Evolutionary conservation across 1,140 invertebrate species (phyloP), one percentile per base, ranked within the genome.

Genomic region (Brachionus asplanchnoidis): DNA sequence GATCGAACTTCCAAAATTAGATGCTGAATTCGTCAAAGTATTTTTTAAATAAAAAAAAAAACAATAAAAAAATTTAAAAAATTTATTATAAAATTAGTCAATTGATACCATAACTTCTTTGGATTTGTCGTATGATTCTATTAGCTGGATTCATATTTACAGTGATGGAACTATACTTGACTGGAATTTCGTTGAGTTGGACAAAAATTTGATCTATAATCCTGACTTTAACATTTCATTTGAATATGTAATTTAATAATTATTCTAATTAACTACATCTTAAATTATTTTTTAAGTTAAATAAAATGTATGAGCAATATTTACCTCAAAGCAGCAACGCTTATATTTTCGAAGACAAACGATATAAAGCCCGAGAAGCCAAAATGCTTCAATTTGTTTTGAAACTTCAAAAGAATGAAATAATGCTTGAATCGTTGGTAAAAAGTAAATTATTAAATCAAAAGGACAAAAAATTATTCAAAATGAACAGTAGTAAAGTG

Each of bases 401-500:
- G 3, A 60, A 68, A 23, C 36, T 82, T 8, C 53, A 82, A 68
- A 82, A 36, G 40, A 20, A 28, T 44, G 79, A 82, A 65, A 14
- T 82, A 4, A 82, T 82, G 20, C 28, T 82, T 17, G 40, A 82
- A 36, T 60, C 79, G 9, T 9, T 82, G 17, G n/a, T 82, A 12
- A 82, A 82, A 46, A 40, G 40, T 12, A 65, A 60, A 65, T 26
- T 82, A 1, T 11, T 65, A 11, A 28, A 46, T 68, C 65, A 60
- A 68, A 17, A 8, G 3, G 53, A 82, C 36, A 60, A 82, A 23
- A 82, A 82, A 82, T n/a, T 82, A 42, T 82, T 82, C 20, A 68
- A 65, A 60, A 65, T 82, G 79, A 68, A 82, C 20, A 44, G 36
- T 60, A 40, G 53, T 8, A 82, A 82, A 65, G 79, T 82, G 53